phyloP scores from a whole-genome alignment of 1,140 invertebrate genomes.

The Drosophila mauritiana region DNA sequence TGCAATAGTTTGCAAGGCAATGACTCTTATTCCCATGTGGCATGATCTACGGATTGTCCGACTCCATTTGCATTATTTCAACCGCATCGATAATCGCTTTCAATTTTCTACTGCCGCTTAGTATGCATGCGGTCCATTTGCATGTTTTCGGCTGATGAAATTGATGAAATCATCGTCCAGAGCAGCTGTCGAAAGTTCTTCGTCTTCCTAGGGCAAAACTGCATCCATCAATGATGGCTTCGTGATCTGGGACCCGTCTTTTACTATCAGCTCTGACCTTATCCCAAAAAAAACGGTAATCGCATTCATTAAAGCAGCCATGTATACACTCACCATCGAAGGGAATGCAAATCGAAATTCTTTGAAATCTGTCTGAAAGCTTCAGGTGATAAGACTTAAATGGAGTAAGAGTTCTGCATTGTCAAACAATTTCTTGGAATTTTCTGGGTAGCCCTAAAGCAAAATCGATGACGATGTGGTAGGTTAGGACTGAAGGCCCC shows the following conservation, averaged over 20 bases:
- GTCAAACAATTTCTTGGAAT: conserved; percentile 38
- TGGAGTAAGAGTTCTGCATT: conserved; percentile 24
- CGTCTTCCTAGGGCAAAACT: background rate
- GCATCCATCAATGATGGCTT: conserved; percentile 17
- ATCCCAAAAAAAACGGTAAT: conserved; percentile 29
- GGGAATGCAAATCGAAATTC: conserved; percentile 40
- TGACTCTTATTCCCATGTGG: conserved; percentile 45
- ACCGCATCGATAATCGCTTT: conserved; percentile 52
- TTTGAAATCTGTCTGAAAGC: conserved; percentile 47
- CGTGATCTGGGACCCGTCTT: conserved; percentile 35
- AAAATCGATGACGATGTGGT: conserved; percentile 9
- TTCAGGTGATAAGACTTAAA: conserved; percentile 43
- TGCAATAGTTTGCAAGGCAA: conserved; percentile 73
- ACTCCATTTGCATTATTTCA: conserved; percentile 56
- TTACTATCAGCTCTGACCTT: conserved; percentile 38
- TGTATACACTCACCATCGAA: background rate
- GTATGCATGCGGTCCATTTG: conserved; percentile 64
- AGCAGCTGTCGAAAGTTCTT: conserved; percentile 14
- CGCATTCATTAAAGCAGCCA: conserved; percentile 53
- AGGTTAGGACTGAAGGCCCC: conserved; percentile 16
- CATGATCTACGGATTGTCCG: conserved; percentile 31
- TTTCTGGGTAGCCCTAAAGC: conserved; percentile 2
- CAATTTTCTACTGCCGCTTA: conserved; percentile 54
- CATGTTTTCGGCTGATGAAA: conserved; percentile 61
- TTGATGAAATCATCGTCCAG: conserved; percentile 61